Percentiles rank a stretch among this genome's conserved stretches.
phyloP scores from a whole-genome alignment of 2,113 vertebrate species.

The Zosterops japonicus region DNA sequence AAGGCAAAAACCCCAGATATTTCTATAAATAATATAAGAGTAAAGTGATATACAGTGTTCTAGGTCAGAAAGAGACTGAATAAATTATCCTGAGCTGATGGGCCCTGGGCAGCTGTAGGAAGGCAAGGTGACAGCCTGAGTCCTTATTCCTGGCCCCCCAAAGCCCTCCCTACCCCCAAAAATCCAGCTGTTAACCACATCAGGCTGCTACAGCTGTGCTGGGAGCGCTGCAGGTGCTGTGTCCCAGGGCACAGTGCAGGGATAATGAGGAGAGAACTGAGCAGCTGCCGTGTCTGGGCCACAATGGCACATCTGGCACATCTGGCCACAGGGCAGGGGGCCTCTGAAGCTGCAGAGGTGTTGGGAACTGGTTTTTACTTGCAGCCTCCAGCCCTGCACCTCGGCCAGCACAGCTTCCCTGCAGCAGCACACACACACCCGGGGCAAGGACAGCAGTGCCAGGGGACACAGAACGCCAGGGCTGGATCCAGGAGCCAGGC shows the following conservation, averaged over 20 bases:
- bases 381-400: background rate
- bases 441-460: background rate
- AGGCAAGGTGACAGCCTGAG: background rate
- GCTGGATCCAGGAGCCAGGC: background rate
- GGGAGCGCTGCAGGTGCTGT: fast-evolving
- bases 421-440: background rate
- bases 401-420: fast-evolving
- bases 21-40: constrained; percentile 49
- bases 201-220: background rate
- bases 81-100: constrained; percentile 18
- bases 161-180: background rate
- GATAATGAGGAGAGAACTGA: constrained; percentile 13
- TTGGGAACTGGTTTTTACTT: background rate
- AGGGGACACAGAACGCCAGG: background rate
- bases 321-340: background rate
- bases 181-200: background rate
- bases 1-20: background rate
- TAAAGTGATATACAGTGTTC: constrained; percentile 5
- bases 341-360: background rate
- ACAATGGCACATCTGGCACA: background rate
- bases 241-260: background rate
- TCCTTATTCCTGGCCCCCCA: background rate
- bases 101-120: fast-evolving
- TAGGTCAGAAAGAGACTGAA: background rate
- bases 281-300: background rate